Evolutionary conservation across 23 tunicate species (phyloP).

Genomic region (Halocynthia aurantium): DNA sequence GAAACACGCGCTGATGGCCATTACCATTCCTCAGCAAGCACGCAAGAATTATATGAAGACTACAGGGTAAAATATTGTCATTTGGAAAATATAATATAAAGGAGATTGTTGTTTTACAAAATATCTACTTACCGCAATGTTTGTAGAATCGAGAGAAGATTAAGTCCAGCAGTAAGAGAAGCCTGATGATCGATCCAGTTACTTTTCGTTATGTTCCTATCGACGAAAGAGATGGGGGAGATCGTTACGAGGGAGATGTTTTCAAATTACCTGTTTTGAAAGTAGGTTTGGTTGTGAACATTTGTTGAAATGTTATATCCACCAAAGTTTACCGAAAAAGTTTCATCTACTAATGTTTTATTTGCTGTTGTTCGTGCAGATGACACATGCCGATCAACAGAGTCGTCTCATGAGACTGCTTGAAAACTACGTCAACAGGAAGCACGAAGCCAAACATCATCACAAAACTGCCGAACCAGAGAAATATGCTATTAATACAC

Average conservation of each 20-base stretch:
- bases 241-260: slow-evolving; percentile 3
- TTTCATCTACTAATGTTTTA: background rate
- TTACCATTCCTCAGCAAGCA: slow-evolving; percentile 49
- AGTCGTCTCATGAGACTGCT: slow-evolving; percentile 43
- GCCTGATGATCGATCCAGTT: slow-evolving; percentile 56
- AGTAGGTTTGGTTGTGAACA: background rate
- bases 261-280: slow-evolving; percentile 51
- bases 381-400: slow-evolving; percentile 39
- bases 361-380: slow-evolving; percentile 9
- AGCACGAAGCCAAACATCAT: background rate
- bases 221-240: slow-evolving; percentile 50
- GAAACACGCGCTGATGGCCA: slow-evolving; percentile 51
- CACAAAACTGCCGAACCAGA: slow-evolving; percentile 9
- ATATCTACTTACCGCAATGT: too few relatives aligned
- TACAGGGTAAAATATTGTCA: slow-evolving; percentile 45
- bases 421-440: slow-evolving; percentile 35
- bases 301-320: background rate
- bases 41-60: slow-evolving; percentile 74
- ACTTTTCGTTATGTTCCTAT: slow-evolving; percentile 72
- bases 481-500: slow-evolving; percentile 12
- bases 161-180: background rate
- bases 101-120: background rate
- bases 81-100: background rate
- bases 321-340: too few relatives aligned
- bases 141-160: too few relatives aligned